Percentiles rank a stretch among this genome's conserved stretches.
Evolutionary conservation across 1,140 invertebrate species (phyloP).

Genomic region (Anadara kagoshimensis): DNA sequence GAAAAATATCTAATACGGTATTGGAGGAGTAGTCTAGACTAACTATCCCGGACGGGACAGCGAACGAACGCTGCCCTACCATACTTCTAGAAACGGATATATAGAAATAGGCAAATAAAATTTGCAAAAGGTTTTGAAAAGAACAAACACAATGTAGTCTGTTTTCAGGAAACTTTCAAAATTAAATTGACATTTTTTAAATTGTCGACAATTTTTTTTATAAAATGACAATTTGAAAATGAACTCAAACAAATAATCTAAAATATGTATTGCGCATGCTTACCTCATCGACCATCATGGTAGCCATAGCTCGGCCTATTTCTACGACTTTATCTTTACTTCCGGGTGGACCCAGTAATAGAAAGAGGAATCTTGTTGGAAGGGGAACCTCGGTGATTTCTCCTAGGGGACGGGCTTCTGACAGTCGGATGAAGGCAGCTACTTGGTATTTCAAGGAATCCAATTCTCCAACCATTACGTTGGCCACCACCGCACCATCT

Average conservation of each 20-base stretch:
- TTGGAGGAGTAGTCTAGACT: no score
- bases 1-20: no score
- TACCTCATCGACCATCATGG: conserved; percentile 94
- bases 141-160: no score
- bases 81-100: no score
- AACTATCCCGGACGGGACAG: no score
- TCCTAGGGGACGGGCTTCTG: conserved; percentile 89
- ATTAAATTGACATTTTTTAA: no score
- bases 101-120: no score
- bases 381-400: conserved; percentile 95
- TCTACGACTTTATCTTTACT: conserved; percentile 90
- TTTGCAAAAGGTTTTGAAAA: no score
- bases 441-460: conserved; percentile 95
- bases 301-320: conserved; percentile 95
- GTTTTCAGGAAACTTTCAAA: no score
- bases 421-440: conserved; percentile 91
- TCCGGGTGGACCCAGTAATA: conserved; percentile 91
- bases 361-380: conserved; percentile 96
- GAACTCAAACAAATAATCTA: no score
- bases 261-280: neutral
- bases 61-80: no score
- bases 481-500: conserved; percentile 95
- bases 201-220: no score
- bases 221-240: neutral
- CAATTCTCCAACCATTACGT: conserved; percentile 95